These are phyloP conservation scores for Lethocerus indicus DNA, from an alignment of 1,140 invertebrate genomes.

Conservation along the genomic window DNA sequence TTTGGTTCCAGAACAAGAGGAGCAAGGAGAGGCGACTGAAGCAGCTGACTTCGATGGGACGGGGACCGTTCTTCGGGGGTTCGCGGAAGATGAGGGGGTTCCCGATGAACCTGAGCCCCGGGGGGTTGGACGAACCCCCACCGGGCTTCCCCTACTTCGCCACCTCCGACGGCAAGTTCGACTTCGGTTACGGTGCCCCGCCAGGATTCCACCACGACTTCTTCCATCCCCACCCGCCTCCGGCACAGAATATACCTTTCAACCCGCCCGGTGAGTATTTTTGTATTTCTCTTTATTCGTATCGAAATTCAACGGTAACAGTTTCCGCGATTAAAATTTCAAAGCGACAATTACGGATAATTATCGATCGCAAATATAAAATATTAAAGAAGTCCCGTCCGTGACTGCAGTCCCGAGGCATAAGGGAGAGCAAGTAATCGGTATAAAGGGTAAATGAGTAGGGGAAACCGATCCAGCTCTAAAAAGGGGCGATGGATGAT, in stretches of 20 bases:
- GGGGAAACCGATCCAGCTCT: neutral
- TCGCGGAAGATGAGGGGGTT: conserved; percentile 80
- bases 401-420: neutral
- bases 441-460: neutral
- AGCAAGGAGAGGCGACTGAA: conserved; percentile 92
- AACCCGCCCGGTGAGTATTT: conserved; percentile 20
- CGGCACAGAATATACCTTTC: conserved; percentile 20
- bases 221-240: conserved; percentile 63
- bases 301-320: no score
- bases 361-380: neutral
- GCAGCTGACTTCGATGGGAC: conserved; percentile 80
- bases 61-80: conserved; percentile 74
- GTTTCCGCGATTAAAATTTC: neutral
- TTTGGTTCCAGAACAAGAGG: conserved; percentile 99
- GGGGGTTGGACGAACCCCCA: conserved; percentile 56
- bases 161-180: conserved; percentile 66
- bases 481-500: conserved; percentile 23
- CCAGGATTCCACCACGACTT: conserved; percentile 80
- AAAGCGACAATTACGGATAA: neutral
- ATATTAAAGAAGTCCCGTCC: neutral
- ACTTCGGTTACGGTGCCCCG: conserved; percentile 71
- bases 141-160: conserved; percentile 71
- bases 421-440: neutral
- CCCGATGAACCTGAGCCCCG: conserved; percentile 74
- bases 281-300: no score